phyloP scores from a whole-genome alignment of 2,113 vertebrate species.

The Phyllostomus discolor region DNA sequence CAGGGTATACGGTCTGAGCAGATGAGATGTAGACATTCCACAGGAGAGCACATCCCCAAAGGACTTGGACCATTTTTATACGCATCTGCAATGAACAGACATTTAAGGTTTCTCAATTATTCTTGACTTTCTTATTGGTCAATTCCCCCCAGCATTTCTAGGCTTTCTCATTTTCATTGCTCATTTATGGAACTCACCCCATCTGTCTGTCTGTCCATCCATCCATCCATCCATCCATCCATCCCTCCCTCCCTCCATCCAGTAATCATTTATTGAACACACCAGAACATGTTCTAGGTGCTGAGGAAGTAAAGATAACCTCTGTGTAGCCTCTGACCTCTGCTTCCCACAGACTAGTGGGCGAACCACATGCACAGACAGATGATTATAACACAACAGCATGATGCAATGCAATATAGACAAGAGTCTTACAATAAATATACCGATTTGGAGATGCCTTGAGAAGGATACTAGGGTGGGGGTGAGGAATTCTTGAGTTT shows the following conservation, averaged over 20 bases:
- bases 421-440: not conserved
- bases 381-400: not conserved
- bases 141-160: not conserved
- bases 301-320: not conserved
- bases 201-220: not conserved
- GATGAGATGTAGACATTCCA: constrained; percentile 53
- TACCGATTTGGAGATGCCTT: not conserved
- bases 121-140: not conserved
- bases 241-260: not conserved
- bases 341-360: not conserved
- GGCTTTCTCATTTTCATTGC: not conserved
- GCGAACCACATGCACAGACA: not conserved
- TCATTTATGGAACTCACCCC: not conserved
- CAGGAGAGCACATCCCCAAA: constrained; percentile 67
- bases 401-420: not conserved
- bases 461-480: not conserved
- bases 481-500: not conserved
- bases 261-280: not conserved
- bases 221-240: no score
- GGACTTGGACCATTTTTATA: constrained; percentile 31
- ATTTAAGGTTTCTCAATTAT: not conserved
- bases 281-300: not conserved
- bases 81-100: constrained; percentile 63
- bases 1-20: constrained; percentile 45
- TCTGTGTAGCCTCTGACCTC: not conserved